Evolutionary conservation across 2,888 invertebrate species (phyloP).

Genomic region (Trissolcus brochymenae): DNA sequence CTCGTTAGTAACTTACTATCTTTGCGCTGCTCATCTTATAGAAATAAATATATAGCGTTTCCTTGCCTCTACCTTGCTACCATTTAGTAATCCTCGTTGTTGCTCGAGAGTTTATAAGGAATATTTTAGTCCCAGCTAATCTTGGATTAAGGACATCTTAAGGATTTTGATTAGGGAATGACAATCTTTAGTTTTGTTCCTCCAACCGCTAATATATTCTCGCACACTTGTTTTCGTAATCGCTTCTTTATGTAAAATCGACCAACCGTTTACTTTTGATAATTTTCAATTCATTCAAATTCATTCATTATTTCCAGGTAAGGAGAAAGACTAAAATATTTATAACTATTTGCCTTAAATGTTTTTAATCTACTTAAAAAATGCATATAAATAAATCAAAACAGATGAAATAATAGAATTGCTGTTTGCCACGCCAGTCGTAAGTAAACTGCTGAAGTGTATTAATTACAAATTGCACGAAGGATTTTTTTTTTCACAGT

Average conservation of each 20-base stretch:
- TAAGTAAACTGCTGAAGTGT: too few species aligned
- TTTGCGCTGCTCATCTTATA: slow-evolving; percentile 63
- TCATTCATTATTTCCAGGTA: too few species aligned
- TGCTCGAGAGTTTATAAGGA: slow-evolving; percentile 74
- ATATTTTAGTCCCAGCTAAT: slow-evolving; percentile 75
- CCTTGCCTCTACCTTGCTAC: slow-evolving; percentile 58
- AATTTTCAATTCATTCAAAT: too few species aligned
- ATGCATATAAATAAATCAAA: too few species aligned
- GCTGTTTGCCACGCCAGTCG: too few species aligned
- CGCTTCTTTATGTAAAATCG: slow-evolving; percentile 5
- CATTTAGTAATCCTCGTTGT: slow-evolving; percentile 73
- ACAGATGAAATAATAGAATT: too few species aligned
- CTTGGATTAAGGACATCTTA: slow-evolving; percentile 72
- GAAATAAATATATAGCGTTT: slow-evolving; percentile 57
- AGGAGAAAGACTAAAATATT: too few species aligned
- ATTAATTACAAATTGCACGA: too few species aligned
- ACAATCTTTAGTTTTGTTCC: slow-evolving; percentile 67
- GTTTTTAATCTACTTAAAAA: too few species aligned
- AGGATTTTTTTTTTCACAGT: neutral
- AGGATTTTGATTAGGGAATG: slow-evolving; percentile 74
- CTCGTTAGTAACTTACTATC: slow-evolving; percentile 64
- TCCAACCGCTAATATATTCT: slow-evolving; percentile 25
- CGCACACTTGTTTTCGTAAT: slow-evolving; percentile 16
- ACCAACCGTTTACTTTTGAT: too few species aligned
- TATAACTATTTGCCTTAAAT: too few species aligned